Conservation (phyloP, 2,113 vertebrate genomes). For the Ceuthmochares aereus region DNA sequence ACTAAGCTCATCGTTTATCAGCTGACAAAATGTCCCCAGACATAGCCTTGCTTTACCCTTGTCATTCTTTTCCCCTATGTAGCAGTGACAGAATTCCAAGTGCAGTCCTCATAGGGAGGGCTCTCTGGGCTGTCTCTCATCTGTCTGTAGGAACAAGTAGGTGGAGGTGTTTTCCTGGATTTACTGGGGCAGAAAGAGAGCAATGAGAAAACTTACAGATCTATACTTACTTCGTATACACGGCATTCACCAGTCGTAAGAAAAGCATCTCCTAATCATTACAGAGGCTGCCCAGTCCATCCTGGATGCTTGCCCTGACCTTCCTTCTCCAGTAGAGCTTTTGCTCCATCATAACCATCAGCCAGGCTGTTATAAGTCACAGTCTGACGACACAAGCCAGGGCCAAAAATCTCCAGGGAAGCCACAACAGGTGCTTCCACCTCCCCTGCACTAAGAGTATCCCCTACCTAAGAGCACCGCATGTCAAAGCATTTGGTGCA, state of each 20-base stretch:
- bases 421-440: neutral
- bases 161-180: neutral
- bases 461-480: neutral
- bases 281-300: neutral
- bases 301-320: neutral
- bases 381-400: neutral
- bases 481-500: neutral
- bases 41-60: neutral
- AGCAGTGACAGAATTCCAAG: neutral
- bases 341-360: neutral
- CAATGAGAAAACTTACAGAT: neutral
- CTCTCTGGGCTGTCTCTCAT: neutral
- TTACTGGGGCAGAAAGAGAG: neutral
- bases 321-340: neutral
- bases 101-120: neutral
- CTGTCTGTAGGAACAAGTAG: neutral
- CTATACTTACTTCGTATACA: neutral
- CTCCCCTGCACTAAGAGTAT: neutral
- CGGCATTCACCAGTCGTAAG: neutral
- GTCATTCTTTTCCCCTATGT: neutral
- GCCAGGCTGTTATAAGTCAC: neutral
- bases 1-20: neutral
- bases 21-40: neutral
- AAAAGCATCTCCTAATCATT: neutral
- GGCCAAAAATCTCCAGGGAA: neutral